Base-by-base conservation (phyloP, 2,888 invertebrate genomes). In the Flexamia atlantica region DNA sequence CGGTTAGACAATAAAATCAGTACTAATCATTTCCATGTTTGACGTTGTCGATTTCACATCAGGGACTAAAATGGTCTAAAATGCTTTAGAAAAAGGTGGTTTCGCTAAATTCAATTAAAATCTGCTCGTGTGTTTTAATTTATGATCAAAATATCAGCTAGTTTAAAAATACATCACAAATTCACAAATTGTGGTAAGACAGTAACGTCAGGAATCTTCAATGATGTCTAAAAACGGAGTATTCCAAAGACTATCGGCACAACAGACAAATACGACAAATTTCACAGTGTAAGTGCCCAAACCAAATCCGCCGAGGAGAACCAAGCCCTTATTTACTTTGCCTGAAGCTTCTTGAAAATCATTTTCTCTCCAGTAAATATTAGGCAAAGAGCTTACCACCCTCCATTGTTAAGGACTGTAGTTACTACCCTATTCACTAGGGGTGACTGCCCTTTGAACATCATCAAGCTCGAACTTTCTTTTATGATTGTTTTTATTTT, bases 341-440 rank as follows among this genome's bases (percentile, higher is more conserved):
- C 72, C 36, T 36, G 40, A 20, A 40, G 40, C 72, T 72, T 10
- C 72, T 72, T 72, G 40, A 72, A 72, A 72, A 72, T 72, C 72
- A 72, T 72, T 72, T 72, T 72, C 72, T 23, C 40, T 3, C 72
- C 72, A 10, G 72, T 42, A 72, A 72, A 72, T 72, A 72, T 72
- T 72, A 42, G 72, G 9, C 72, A 42, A 40, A 72, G 40, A 42
- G 72, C 42, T 72, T 40, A 72, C 25, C 28, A 20, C 20, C 72
- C 42, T 68, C 42, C n/a, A 20, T 72, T 72, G 72, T 72, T 42
- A 0, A 7, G 57, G 12, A 23, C 14, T 64, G 14, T 28, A 64
- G 28, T n/a, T 28, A 30, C 64, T 28, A 17, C 25, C 64, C 53
- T 14, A 53, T 46, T 53, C 53, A 53, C 4, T 30, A 28, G 30